These are phyloP conservation scores for Anisognathus igniventris DNA, from an alignment of 2,797 vertebrate species.

Conservation along the genomic window DNA sequence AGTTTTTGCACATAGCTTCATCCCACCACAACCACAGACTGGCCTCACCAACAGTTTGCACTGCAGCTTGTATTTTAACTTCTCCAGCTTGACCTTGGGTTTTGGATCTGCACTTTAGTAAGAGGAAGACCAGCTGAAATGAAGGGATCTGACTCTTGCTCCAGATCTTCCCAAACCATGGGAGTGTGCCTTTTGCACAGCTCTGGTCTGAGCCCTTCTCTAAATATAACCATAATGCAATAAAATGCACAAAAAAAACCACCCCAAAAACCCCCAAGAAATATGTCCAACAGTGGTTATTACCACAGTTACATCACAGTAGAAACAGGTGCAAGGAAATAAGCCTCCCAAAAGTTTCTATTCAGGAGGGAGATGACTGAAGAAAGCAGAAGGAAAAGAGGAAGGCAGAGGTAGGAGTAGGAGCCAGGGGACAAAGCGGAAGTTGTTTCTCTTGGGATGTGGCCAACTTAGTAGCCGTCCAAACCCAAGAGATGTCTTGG, in stretches of 20 bases:
- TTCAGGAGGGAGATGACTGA: conserved; percentile 38
- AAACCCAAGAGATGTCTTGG: conserved; percentile 1
- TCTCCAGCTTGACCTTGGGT: not conserved
- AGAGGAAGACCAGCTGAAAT: not conserved
- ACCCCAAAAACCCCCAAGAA: not conserved
- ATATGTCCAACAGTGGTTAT: conserved; percentile 38
- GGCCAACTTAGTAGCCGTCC: conserved; percentile 46
- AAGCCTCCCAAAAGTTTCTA: conserved; percentile 48
- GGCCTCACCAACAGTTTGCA: not conserved
- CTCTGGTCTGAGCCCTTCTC: not conserved
- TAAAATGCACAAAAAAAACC: not conserved
- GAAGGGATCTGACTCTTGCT: not conserved
- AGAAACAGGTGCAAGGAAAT: conserved; percentile 70
- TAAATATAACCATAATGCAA: not conserved
- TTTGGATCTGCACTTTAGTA: not conserved
- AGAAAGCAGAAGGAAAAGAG: conserved; percentile 33
- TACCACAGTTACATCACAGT: conserved; percentile 54
- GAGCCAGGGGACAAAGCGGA: not conserved
- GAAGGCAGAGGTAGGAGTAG: conserved; percentile 1
- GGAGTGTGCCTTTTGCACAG: not conserved
- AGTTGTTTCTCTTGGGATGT: conserved; percentile 59
- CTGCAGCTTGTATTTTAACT: not conserved
- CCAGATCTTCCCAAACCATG: not conserved
- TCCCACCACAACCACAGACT: not conserved
- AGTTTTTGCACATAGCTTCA: not conserved